A percentile compares a stretch with the other conserved stretches of the same genome.
These are phyloP conservation scores for Ctenopoma kingsleyae DNA, from an alignment of 2,797 vertebrate genomes.

Conservation along the genomic window DNA sequence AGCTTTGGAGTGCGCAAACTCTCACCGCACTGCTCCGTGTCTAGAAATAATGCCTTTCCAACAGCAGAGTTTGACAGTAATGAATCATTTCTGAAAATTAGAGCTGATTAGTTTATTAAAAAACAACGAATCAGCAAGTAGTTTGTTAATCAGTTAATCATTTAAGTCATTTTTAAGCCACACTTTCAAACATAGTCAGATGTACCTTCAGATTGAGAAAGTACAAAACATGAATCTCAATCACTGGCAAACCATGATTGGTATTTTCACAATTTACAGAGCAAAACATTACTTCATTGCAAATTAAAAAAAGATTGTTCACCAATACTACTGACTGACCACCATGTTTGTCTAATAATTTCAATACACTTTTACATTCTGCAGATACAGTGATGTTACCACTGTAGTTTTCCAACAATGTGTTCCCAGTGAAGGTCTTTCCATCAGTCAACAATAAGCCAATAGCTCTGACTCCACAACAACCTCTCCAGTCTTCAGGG, in stretches of 20 bases:
- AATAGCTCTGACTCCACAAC: conserved; percentile 21
- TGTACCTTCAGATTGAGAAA: no score
- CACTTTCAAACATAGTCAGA: not conserved
- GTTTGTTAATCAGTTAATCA: not conserved
- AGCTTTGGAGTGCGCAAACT: not conserved
- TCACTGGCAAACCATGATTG: not conserved
- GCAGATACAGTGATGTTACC: not conserved
- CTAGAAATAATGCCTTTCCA: not conserved
- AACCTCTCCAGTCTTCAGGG: conserved; percentile 18
- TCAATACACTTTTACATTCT: no score
- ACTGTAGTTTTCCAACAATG: not conserved
- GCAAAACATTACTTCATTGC: no score
- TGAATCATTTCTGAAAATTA: not conserved
- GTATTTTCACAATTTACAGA: not conserved
- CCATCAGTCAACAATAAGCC: conserved; percentile 22
- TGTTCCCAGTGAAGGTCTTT: conserved; percentile 13
- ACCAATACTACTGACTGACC: no score
- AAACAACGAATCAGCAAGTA: not conserved
- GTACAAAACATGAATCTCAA: no score
- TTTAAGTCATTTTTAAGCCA: not conserved
- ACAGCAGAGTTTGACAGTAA: not conserved
- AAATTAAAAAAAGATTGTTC: no score
- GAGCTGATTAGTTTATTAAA: not conserved
- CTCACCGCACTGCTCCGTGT: not conserved
- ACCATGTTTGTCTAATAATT: no score